Conservation (phyloP, 2,113 vertebrate species). For the Acrocephalus arundinaceus region DNA sequence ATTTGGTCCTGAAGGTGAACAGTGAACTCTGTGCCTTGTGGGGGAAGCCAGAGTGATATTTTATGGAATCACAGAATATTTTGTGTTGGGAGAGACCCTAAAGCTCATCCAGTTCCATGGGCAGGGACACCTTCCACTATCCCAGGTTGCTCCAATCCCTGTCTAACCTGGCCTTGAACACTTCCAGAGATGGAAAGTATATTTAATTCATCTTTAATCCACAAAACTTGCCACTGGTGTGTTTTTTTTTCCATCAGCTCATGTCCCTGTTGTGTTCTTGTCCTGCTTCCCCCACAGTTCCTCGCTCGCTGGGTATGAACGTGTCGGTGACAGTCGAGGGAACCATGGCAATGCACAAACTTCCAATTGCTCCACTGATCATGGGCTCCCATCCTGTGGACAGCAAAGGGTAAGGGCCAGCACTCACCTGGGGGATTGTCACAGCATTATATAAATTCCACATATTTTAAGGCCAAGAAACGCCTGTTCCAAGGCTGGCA, state of each 20-base stretch:
- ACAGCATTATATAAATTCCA: accelerated
- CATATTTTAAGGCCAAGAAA: background rate
- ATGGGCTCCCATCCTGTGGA: constrained; percentile 96
- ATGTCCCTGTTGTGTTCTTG: background rate
- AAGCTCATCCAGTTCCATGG: background rate
- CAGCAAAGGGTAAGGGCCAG: constrained; percentile 88
- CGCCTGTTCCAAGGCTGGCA: background rate
- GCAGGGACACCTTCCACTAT: background rate
- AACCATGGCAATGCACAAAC: constrained; percentile 88
- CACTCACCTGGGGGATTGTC: background rate
- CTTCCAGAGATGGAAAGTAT: background rate
- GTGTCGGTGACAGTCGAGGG: constrained; percentile 93
- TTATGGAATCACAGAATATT: background rate
- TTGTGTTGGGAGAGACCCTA: background rate
- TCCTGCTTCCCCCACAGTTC: constrained; percentile 75
- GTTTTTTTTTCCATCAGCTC: background rate
- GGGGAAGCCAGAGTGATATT: background rate
- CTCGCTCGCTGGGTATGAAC: constrained; percentile 88
- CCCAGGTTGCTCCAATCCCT: background rate
- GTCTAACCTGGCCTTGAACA: background rate
- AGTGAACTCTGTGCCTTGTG: background rate
- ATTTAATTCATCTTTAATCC: background rate
- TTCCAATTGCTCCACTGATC: constrained; percentile 94
- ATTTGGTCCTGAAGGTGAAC: background rate
- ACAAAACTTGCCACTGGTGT: accelerated